Conservation (phyloP, 2,888 invertebrate species). For the Orthosia incerta region DNA sequence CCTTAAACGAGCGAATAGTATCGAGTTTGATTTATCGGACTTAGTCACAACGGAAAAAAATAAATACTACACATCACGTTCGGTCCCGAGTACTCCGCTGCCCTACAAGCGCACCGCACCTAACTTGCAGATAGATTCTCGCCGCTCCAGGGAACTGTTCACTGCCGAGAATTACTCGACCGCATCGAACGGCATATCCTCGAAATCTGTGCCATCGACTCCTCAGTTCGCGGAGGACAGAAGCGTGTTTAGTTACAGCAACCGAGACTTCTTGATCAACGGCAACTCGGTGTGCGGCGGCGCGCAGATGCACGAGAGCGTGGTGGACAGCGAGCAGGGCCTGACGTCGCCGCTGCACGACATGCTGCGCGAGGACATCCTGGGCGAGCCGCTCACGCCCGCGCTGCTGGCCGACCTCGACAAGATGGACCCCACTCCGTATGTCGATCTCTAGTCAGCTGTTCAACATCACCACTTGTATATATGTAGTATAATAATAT, state of each 20-base stretch:
- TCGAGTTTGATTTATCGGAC: conserved; percentile 86
- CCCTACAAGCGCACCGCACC: conserved; percentile 87
- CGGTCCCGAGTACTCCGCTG: conserved; percentile 93
- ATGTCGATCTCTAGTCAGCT: conserved; percentile 88
- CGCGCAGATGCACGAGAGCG: conserved; percentile 75
- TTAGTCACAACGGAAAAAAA: conserved; percentile 80
- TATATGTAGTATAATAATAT: conserved; percentile 75
- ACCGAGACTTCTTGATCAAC: conserved; percentile 91
- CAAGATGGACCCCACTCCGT: conserved; percentile 85
- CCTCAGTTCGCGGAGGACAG: conserved; percentile 91
- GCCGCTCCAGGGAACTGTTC: conserved; percentile 83
- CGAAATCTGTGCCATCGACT: conserved; percentile 94
- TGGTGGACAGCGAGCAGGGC: conserved; percentile 78
- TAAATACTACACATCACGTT: conserved; percentile 91
- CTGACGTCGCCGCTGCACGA: conserved; percentile 85
- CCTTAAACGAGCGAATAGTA: conserved; percentile 85
- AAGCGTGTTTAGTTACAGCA: conserved; percentile 91
- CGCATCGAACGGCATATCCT: conserved; percentile 89
- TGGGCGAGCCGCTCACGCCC: conserved; percentile 82
- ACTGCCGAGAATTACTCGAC: conserved; percentile 77
- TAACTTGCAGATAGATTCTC: conserved; percentile 83
- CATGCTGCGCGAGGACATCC: conserved; percentile 85
- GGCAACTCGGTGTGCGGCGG: conserved; percentile 90
- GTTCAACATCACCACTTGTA: conserved; percentile 72
- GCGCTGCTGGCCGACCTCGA: conserved; percentile 87